Percentiles rank a stretch among this genome's conserved stretches.
Evolutionary conservation across 2,797 vertebrate genomes (phyloP).

Genomic region (Acrossocheilus fasciatus): DNA sequence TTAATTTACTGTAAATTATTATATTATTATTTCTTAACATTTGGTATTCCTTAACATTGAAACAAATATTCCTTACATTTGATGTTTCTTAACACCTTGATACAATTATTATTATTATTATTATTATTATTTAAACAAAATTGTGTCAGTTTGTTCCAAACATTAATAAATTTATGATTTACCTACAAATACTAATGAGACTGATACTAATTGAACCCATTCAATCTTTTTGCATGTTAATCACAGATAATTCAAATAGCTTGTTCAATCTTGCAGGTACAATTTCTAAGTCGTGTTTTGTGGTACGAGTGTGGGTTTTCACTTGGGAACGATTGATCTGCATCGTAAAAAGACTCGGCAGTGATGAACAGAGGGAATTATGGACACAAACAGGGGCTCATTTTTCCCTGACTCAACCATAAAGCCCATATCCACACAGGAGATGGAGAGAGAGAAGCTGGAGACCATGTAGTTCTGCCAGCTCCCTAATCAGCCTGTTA

Average conservation of each 20-base stretch:
- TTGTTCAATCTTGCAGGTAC: slow-evolving; percentile 8
- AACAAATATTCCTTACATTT: background rate
- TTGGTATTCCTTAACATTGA: background rate
- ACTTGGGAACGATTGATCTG: slow-evolving; percentile 45
- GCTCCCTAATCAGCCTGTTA: slow-evolving; percentile 51
- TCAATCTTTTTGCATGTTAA: background rate
- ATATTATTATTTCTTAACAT: background rate
- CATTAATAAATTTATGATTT: background rate
- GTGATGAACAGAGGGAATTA: slow-evolving; percentile 51
- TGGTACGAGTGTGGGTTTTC: slow-evolving; percentile 26
- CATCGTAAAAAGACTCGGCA: slow-evolving; percentile 42
- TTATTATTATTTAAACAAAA: background rate
- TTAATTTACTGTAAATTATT: background rate
- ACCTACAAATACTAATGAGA: slow-evolving; percentile 6
- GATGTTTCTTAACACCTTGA: background rate
- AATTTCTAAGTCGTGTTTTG: slow-evolving; percentile 34
- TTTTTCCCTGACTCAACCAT: slow-evolving; percentile 47
- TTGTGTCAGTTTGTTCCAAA: background rate
- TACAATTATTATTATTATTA: background rate
- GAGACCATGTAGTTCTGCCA: slow-evolving; percentile 46
- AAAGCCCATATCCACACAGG: slow-evolving; percentile 41
- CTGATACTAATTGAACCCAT: background rate
- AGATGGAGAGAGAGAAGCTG: slow-evolving; percentile 35
- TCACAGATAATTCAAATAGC: slow-evolving; percentile 10
- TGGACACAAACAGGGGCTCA: slow-evolving; percentile 42